These are phyloP conservation scores for Hylyphantes graminicola DNA, from an alignment of 1,140 invertebrate genomes.

Conservation along the genomic window DNA sequence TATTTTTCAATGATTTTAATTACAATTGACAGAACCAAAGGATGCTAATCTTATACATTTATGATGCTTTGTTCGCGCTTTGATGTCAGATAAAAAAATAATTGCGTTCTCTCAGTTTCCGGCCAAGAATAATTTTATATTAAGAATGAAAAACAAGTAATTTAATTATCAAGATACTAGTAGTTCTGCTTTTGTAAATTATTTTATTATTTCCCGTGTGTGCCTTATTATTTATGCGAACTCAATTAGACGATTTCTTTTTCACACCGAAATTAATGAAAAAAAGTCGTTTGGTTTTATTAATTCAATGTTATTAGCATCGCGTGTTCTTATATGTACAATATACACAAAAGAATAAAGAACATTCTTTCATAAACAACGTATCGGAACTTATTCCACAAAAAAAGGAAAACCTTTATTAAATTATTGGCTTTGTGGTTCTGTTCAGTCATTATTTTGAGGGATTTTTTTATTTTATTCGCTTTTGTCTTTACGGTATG, in stretches of 20 bases:
- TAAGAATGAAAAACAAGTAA: constrained; percentile 13
- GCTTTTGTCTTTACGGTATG: neutral
- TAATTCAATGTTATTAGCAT: too few species aligned
- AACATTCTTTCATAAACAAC: constrained; percentile 31
- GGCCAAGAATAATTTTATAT: too few species aligned
- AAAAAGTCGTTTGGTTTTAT: neutral
- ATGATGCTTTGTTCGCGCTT: too few species aligned
- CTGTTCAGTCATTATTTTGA: neutral
- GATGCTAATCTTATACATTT: too few species aligned
- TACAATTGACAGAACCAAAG: too few species aligned
- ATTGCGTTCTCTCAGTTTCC: too few species aligned
- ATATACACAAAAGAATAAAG: neutral
- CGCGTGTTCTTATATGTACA: too few species aligned
- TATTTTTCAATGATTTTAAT: too few species aligned
- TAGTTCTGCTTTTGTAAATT: neutral
- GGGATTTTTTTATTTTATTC: neutral
- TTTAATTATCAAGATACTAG: constrained; percentile 46
- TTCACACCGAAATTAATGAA: constrained; percentile 34
- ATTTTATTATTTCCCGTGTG: constrained; percentile 18
- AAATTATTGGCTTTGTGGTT: constrained; percentile 13
- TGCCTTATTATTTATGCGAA: constrained; percentile 27
- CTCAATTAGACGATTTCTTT: constrained; percentile 40
- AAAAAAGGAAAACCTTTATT: constrained; percentile 38
- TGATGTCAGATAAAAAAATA: too few species aligned
- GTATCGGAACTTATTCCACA: constrained; percentile 36